Evolutionary conservation across 1,140 invertebrate species (phyloP), one percentile per base, ranked within the genome.

Genomic region (Neelides sp.): DNA sequence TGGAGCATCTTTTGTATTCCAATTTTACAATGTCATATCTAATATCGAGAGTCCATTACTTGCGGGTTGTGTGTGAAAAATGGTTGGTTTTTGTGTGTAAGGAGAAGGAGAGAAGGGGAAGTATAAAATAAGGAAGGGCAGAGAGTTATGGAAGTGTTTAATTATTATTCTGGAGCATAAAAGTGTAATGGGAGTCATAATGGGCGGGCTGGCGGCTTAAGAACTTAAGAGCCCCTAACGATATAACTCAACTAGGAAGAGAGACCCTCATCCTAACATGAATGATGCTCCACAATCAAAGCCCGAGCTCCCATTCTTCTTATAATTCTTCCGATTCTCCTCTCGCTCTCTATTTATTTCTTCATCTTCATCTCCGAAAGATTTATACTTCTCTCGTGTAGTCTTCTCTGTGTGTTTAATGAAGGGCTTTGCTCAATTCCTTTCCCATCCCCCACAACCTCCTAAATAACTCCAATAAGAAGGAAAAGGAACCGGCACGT

Each of bases 131-230:
- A 39, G n/a, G 15, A n/a, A 23, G 12, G 45, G 36, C 8, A 47
- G 35, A 50, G 41, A 34, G 30, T 34, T 55, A 55, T 55, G 53
- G 50, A 43, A 46, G 48, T 55, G 53, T 55, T 55, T 55, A 55
- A 55, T 55, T 55, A 55, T 55, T 55, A 55, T 55, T 50, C 53
- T 47, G 24, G 44, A 44, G 48, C 53, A 55, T 55, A 55, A 55
- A 55, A 55, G 53, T 55, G 53, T 55, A 55, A 55, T 55, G 53
- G 53, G 48, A 48, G 48, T 55, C 53, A 55, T 55, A 55, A 55
- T 55, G 53, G 53, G 27, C 20, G 53, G 41, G 46, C 42, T 50
- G 36, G 36, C 5, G 15, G 12, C 5, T 7, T 10, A n/a, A 39
- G 36, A n/a, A 19, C 10, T 47, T 37, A 32, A 44, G 34, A 35